Evolutionary conservation across 2,888 invertebrate genomes (phyloP).

Genomic region (Thymelicus acteon): DNA sequence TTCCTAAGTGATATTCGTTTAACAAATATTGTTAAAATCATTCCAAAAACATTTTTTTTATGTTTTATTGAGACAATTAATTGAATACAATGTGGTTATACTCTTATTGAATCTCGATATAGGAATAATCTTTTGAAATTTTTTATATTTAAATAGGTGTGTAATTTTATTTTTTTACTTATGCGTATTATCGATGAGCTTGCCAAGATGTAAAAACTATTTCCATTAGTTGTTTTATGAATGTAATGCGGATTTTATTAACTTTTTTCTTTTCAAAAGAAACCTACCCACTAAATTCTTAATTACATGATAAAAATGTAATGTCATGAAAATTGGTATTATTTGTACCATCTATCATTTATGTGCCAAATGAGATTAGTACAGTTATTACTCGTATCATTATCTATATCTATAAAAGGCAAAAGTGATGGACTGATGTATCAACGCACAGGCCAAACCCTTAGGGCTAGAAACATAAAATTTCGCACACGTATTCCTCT

Average conservation of each 20-base stretch:
- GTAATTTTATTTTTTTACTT: constrained; percentile 12
- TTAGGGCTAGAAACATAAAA: too few relatives aligned
- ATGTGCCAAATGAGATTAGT: too few relatives aligned
- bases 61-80: constrained; percentile 1
- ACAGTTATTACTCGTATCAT: too few relatives aligned
- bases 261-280: too few relatives aligned
- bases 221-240: neutral
- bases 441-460: too few relatives aligned
- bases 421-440: too few relatives aligned
- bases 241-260: neutral
- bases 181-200: constrained; percentile 2
- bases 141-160: constrained; percentile 5
- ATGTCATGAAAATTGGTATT: too few relatives aligned
- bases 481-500: too few relatives aligned
- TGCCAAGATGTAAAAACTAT: constrained; percentile 3
- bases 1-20: constrained; percentile 3
- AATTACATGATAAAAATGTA: too few relatives aligned
- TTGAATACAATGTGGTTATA: constrained; percentile 1
- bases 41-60: neutral
- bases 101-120: constrained; percentile 19
- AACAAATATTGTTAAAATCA: neutral
- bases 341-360: too few relatives aligned
- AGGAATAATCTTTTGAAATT: constrained; percentile 4
- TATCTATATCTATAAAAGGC: too few relatives aligned
- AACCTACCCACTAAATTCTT: too few relatives aligned